Evolutionary conservation across 1,140 invertebrate genomes (phyloP).

Genomic region (Arion vulgaris): DNA sequence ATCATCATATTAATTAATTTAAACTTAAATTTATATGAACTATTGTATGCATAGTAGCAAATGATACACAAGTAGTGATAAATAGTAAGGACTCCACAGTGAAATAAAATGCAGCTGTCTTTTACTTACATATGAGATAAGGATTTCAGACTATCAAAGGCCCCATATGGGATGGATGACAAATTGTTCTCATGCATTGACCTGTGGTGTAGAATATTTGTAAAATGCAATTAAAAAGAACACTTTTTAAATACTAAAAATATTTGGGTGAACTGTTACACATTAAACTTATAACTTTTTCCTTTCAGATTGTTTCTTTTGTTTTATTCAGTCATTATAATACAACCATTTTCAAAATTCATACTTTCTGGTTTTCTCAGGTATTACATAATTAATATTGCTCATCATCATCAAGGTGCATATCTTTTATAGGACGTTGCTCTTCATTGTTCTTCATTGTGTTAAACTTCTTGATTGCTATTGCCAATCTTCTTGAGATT

Average conservation of each 20-base stretch:
- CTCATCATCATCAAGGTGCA: too few relatives aligned
- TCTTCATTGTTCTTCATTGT: too few relatives aligned
- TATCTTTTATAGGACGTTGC: too few relatives aligned
- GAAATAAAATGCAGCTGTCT: too few relatives aligned
- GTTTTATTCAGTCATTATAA: not conserved
- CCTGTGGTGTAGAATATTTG: slow-evolving; percentile 70
- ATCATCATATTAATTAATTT: too few relatives aligned
- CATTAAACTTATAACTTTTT: not conserved
- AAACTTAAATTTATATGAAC: too few relatives aligned
- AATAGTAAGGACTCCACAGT: too few relatives aligned
- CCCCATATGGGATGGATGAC: slow-evolving; percentile 94
- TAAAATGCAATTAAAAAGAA: not conserved
- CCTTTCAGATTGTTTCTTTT: not conserved
- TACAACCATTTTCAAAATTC: not conserved
- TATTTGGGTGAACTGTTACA: not conserved
- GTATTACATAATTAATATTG: not conserved
- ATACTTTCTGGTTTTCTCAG: not conserved
- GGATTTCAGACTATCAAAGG: slow-evolving; percentile 92
- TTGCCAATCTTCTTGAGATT: too few relatives aligned
- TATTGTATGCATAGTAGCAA: too few relatives aligned
- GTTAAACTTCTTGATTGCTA: too few relatives aligned
- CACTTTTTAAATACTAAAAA: not conserved
- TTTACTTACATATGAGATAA: slow-evolving; percentile 95
- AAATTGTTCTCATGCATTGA: slow-evolving; percentile 98
- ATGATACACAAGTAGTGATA: too few relatives aligned